Conservation (phyloP, 2,113 vertebrate species). For the Tachysurus vachellii region DNA sequence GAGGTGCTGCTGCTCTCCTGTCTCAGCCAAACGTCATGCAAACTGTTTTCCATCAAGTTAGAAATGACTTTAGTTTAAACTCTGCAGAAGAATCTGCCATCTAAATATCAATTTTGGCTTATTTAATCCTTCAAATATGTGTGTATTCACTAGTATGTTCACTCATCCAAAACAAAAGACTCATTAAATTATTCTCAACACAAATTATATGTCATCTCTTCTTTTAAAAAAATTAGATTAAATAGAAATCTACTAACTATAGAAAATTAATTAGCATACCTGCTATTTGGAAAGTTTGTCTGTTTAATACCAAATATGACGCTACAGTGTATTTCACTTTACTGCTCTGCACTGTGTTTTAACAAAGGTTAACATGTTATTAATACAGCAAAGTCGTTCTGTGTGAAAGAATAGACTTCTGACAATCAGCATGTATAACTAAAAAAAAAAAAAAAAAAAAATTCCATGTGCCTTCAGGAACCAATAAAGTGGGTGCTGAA, state of each 20-base stretch:
- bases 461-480: slow-evolving; percentile 17
- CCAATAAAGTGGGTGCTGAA: slow-evolving; percentile 16
- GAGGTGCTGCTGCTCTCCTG: not conserved
- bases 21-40: not conserved
- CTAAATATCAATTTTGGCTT: not conserved
- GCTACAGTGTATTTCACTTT: not conserved
- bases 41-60: not conserved
- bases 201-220: not conserved
- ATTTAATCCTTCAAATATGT: not conserved
- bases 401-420: not conserved
- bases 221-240: not conserved
- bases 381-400: not conserved
- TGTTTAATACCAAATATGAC: not conserved
- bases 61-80: not conserved
- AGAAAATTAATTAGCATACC: not conserved
- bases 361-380: not conserved
- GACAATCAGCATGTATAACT: not conserved
- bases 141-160: not conserved
- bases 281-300: not conserved
- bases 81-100: not conserved
- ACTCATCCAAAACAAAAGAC: too few relatives aligned
- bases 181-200: not conserved
- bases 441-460: not conserved
- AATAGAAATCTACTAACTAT: not conserved
- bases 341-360: not conserved